Base-by-base conservation (phyloP, 1,140 invertebrate genomes). In the Trypoxylus dichotomus region DNA sequence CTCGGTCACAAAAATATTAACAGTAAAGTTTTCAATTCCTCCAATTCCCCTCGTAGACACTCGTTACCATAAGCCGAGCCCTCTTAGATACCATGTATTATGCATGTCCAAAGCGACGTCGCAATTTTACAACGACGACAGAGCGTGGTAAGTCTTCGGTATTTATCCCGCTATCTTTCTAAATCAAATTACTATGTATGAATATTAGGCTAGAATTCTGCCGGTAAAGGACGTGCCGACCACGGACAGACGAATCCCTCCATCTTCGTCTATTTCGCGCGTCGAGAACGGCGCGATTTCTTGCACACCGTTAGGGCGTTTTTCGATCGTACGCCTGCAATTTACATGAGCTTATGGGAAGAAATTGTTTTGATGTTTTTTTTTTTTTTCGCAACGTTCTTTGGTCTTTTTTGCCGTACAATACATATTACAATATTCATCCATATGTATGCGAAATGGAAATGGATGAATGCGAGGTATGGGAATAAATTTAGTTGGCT, bases 171-270 rank as follows among this genome's bases (percentile, higher is more conserved):
- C 47, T 54, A 54, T 54, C 47, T 54, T 19, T 54, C 13, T 54
- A 54, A 54, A 54, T 54, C 47, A 54, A 54, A 54, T 54, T 54
- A 54, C 47, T 7, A 54, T n/a, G 47, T 54, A 54, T 54, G 47
- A 54, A 54, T 54, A 54, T 54, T 54, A n/a, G 47, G 7, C 47
- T 54, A 19, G 6, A 54, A 54, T 54, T 54, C 19, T 19, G n/a
- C 47, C 15, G 15, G 19, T 15, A n/a, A 54, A 54, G 47, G 15
- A 54, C 47, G 47, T 19, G 19, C n/a, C 15, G 15, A 6, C 47
- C 19, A 19, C 7, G 47, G 47, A 54, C 19, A 19, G 15, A 19
- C 19, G 3, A 6, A 54, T 47, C 43, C 15, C 13, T 47, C n/a
- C 15, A 13, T 47, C 43, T 54, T 54, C 19, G 15, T 54, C 19